A percentile compares a stretch with the other conserved stretches of the same genome.
phyloP scores from a whole-genome alignment of 2,888 invertebrate species.

The Cryptus armator region DNA sequence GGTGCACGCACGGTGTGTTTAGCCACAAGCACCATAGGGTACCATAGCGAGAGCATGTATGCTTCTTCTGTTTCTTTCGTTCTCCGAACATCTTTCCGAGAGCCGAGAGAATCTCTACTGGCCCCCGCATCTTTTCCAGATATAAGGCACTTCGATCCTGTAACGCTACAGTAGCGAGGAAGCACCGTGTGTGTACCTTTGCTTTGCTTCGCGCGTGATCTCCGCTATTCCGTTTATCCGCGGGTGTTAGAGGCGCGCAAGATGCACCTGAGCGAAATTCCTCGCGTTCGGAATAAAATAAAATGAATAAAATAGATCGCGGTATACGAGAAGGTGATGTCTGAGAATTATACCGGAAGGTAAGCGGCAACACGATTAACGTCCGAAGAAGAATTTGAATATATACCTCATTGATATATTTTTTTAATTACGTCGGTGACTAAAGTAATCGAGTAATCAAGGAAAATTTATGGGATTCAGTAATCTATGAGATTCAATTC shows the following conservation, averaged over 20 bases:
- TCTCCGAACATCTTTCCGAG: conserved; percentile 35
- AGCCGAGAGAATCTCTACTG: conserved; percentile 38
- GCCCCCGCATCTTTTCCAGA: conserved; percentile 54
- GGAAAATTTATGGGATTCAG: neutral
- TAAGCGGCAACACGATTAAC: neutral
- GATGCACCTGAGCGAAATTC: conserved; percentile 36
- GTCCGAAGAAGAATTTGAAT: neutral
- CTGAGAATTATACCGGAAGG: neutral
- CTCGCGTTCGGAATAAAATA: conserved; percentile 3
- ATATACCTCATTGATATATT: neutral
- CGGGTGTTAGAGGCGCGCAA: neutral
- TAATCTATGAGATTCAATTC: neutral
- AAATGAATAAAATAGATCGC: neutral
- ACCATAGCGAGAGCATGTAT: conserved; percentile 23
- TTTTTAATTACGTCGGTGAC: neutral
- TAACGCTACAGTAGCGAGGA: conserved; percentile 1
- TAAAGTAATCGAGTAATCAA: neutral
- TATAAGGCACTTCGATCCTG: conserved; percentile 30
- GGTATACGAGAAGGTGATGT: neutral
- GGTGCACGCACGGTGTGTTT: conserved; percentile 43
- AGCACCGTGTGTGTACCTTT: neutral
- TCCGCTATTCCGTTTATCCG: conserved; percentile 12
- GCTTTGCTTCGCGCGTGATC: conserved; percentile 33
- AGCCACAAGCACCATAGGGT: conserved; percentile 24
- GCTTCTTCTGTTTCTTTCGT: conserved; percentile 29